Conservation (phyloP, 2,888 invertebrate genomes). For the Endotricha flammealis region DNA sequence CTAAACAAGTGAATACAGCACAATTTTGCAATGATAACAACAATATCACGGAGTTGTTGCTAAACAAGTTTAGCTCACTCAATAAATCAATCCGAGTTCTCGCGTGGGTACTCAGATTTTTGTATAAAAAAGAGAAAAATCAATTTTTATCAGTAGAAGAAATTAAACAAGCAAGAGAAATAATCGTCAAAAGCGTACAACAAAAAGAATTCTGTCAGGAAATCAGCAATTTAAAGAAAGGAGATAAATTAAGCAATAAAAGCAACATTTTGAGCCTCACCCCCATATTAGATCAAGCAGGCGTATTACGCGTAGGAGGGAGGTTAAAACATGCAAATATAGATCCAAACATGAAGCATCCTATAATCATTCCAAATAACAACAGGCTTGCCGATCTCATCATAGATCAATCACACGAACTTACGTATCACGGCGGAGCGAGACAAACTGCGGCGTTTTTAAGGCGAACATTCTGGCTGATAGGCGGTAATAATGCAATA, state of each 20-base stretch:
- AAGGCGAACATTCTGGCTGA: conserved; percentile 10
- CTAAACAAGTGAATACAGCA: not conserved
- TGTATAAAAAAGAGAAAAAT: conserved; percentile 3
- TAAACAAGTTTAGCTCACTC: conserved; percentile 12
- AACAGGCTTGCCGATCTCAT: conserved; percentile 5
- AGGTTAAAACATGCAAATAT: conserved; percentile 8
- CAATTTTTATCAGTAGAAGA: conserved; percentile 10
- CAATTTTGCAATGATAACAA: not conserved
- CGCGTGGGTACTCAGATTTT: conserved; percentile 11
- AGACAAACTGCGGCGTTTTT: conserved; percentile 6
- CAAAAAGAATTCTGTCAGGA: conserved; percentile 13
- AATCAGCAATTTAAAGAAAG: conserved; percentile 6
- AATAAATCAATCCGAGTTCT: conserved; percentile 7
- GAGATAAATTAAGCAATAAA: not conserved
- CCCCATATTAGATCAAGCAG: conserved; percentile 9
- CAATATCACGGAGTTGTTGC: conserved; percentile 3
- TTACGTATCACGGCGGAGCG: conserved; percentile 13
- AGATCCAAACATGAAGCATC: conserved; percentile 8
- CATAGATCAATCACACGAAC: conserved; percentile 9
- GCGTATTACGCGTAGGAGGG: conserved; percentile 12
- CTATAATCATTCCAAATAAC: conserved; percentile 8
- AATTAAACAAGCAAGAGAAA: conserved; percentile 10
- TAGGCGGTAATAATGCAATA: conserved; percentile 10
- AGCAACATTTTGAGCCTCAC: conserved; percentile 8
- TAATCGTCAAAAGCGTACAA: conserved; percentile 17